phyloP scores from a whole-genome alignment of 1,140 invertebrate genomes.

The Drosophila burlai region DNA sequence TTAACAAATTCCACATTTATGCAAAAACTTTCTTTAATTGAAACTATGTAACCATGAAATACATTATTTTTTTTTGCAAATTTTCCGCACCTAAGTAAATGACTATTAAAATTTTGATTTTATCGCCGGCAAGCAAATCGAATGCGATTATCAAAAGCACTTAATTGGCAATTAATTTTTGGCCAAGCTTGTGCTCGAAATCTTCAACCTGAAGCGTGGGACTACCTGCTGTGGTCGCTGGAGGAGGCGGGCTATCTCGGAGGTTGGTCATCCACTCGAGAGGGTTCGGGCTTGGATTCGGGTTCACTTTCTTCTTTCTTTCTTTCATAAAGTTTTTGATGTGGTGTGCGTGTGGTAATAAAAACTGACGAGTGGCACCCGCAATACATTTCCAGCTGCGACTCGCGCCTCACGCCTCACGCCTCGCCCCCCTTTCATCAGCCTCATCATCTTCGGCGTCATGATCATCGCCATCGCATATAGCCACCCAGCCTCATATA shows the following conservation, averaged over 20 bases:
- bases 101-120: constrained; percentile 9
- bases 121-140: constrained; percentile 25
- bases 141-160: constrained; percentile 49
- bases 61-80: neutral
- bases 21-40: constrained; percentile 11
- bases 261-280: constrained; percentile 11
- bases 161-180: constrained; percentile 53
- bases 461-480: neutral
- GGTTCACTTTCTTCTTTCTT: constrained; percentile 49
- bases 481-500: constrained; percentile 16
- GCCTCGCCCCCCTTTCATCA: constrained; percentile 28
- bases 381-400: constrained; percentile 24
- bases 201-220: constrained; percentile 45
- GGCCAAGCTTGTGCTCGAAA: constrained; percentile 30
- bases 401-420: neutral
- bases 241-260: constrained; percentile 8
- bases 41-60: constrained; percentile 17
- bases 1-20: neutral
- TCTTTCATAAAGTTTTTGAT: constrained; percentile 32
- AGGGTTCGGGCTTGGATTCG: neutral
- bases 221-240: constrained; percentile 18
- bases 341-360: constrained; percentile 40
- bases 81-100: constrained; percentile 14
- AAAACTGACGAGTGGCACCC: constrained; percentile 46
- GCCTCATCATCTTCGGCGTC: constrained; percentile 2